These are phyloP conservation scores for Belgica antarctica DNA, from an alignment of 2,888 invertebrate genomes.

Conservation along the genomic window DNA sequence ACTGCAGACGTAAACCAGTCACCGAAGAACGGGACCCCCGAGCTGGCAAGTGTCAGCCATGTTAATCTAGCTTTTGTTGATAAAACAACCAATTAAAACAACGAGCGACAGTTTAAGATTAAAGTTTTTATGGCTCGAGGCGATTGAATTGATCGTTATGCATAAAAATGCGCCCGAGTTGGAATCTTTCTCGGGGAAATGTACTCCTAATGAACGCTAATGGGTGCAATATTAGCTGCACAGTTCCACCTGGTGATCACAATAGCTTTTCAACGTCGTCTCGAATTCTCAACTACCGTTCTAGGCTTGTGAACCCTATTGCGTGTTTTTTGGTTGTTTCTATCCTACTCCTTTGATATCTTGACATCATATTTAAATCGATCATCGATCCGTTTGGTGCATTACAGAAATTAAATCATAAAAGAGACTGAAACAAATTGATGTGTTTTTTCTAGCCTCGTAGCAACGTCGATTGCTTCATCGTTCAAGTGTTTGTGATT, in stretches of 20 bases:
- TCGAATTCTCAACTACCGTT: slow-evolving; percentile 14
- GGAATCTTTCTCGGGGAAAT: neutral
- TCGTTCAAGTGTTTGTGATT: no score
- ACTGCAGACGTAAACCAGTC: neutral
- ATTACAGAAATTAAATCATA: slow-evolving; percentile 8
- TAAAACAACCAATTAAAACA: slow-evolving; percentile 18
- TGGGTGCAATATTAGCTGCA: neutral
- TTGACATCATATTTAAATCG: slow-evolving; percentile 15
- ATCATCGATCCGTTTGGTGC: neutral
- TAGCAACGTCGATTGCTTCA: slow-evolving; percentile 23
- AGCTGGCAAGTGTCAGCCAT: slow-evolving; percentile 11
- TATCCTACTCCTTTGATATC: no score
- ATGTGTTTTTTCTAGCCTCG: neutral
- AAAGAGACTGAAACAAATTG: slow-evolving; percentile 22
- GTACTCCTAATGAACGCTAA: slow-evolving; percentile 7
- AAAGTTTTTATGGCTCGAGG: neutral
- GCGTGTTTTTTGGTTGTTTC: no score
- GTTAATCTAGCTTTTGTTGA: slow-evolving; percentile 11
- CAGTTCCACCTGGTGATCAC: neutral
- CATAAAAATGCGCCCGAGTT: no score
- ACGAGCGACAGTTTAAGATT: neutral
- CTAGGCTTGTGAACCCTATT: neutral
- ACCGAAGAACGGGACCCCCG: neutral
- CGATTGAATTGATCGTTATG: no score
- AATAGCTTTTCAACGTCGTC: neutral